Percentiles rank a stretch among this genome's conserved stretches.
phyloP scores from a whole-genome alignment of 2,797 vertebrate species.

The Protonibea diacanthus region DNA sequence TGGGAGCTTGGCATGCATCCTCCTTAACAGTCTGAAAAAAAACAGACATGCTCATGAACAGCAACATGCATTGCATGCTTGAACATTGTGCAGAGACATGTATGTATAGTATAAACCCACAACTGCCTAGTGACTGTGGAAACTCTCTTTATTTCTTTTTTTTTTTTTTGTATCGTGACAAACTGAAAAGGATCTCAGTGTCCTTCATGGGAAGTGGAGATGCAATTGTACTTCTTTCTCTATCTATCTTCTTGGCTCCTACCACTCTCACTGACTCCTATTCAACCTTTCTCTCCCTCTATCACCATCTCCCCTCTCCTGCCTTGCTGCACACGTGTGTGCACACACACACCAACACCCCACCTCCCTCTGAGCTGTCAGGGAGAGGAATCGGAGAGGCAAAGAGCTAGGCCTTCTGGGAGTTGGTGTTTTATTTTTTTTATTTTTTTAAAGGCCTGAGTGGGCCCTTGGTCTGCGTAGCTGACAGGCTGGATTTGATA shows the following conservation, averaged over 20 bases:
- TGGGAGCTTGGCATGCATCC: conserved; percentile 42
- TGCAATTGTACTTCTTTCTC: conserved; percentile 12
- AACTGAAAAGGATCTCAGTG: conserved; percentile 18
- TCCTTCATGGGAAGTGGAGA: conserved; percentile 34
- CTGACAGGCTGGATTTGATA: conserved; percentile 80
- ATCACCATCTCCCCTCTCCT: conserved; percentile 13
- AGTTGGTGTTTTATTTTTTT: conserved; percentile 64
- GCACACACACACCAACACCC: conserved; percentile 30
- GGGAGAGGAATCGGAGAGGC: conserved; percentile 51
- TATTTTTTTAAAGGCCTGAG: conserved; percentile 69
- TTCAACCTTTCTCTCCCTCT: conserved; percentile 27
- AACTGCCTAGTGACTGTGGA: neutral
- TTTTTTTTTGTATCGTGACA: conserved; percentile 11
- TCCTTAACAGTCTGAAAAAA: conserved; percentile 16
- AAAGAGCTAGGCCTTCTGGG: conserved; percentile 74
- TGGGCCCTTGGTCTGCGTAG: conserved; percentile 65
- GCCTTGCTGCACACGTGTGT: conserved; percentile 1
- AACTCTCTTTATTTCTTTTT: neutral
- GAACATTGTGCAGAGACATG: neutral
- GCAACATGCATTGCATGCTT: neutral
- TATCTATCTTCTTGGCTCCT: conserved; percentile 5
- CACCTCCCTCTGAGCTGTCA: conserved; percentile 67
- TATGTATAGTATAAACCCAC: neutral
- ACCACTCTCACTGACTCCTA: neutral
- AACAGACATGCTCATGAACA: neutral